These are phyloP conservation scores for Lemur catta DNA, from an alignment of 2,797 vertebrate genomes.

Conservation along the genomic window DNA sequence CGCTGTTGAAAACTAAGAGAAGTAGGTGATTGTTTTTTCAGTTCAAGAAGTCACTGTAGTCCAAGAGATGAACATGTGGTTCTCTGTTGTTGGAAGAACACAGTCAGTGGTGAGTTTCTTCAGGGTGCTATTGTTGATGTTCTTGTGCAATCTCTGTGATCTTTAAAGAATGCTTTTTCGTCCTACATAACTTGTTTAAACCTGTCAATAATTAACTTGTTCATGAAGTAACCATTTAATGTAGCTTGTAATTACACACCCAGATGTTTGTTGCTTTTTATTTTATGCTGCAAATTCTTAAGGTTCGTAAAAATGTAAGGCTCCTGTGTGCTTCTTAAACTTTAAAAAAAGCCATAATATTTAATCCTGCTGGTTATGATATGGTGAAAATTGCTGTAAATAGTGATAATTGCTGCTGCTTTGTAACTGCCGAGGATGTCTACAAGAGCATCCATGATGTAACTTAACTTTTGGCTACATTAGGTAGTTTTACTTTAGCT, in stretches of 20 bases:
- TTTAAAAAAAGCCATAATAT: neutral
- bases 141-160: slow-evolving; percentile 71
- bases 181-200: slow-evolving; percentile 71
- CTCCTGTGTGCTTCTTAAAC: slow-evolving; percentile 23
- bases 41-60: slow-evolving; percentile 72
- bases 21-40: slow-evolving; percentile 69
- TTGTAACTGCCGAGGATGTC: accelerated
- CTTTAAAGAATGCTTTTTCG: slow-evolving; percentile 57
- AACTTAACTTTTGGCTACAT: slow-evolving; percentile 13
- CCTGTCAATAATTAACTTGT: slow-evolving; percentile 73
- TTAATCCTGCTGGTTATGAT: neutral
- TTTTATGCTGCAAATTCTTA: slow-evolving; percentile 60
- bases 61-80: slow-evolving; percentile 89
- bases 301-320: neutral
- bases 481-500: neutral
- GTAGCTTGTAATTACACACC: slow-evolving; percentile 68
- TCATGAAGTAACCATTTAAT: slow-evolving; percentile 56
- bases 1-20: slow-evolving; percentile 74
- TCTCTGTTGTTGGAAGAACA: slow-evolving; percentile 95
- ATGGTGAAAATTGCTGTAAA: neutral
- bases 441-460: neutral
- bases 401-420: neutral
- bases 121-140: slow-evolving; percentile 70
- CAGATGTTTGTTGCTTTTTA: slow-evolving; percentile 62
- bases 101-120: slow-evolving; percentile 88